Evolutionary conservation across 2,113 vertebrate species (phyloP).

Genomic region (Calcarius ornatus): DNA sequence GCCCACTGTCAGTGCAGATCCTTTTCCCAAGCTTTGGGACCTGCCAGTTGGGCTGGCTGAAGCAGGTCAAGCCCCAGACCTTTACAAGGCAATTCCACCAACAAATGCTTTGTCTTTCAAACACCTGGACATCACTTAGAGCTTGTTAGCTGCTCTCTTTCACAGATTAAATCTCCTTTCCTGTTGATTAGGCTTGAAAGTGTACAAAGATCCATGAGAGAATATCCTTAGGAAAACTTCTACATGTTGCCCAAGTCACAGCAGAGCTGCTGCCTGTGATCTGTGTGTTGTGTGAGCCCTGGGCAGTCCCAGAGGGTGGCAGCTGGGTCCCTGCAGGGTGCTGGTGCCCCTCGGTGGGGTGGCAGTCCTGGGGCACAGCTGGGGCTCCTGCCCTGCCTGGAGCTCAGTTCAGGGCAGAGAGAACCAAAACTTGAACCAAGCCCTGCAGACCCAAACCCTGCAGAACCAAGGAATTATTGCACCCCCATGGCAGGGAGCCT

Average conservation of each 20-base stretch:
- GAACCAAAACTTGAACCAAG: neutral
- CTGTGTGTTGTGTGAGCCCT: neutral
- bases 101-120: neutral
- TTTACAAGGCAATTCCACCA: neutral
- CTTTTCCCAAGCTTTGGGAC: neutral
- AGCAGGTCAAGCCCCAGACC: too few relatives aligned
- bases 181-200: neutral
- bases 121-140: neutral
- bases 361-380: rapidly evolving
- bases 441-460: neutral
- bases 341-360: neutral
- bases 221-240: neutral
- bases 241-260: neutral
- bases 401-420: rapidly evolving
- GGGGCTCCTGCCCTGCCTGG: rapidly evolving
- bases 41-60: neutral
- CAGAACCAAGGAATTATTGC: too few relatives aligned
- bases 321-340: neutral
- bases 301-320: neutral
- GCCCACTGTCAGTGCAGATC: neutral
- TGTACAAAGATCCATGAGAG: neutral
- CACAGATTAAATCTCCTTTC: neutral
- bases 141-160: neutral
- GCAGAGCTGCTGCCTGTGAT: rapidly evolving
- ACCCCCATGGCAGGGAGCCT: neutral